A percentile compares a stretch with the other conserved stretches of the same genome.
phyloP scores from a whole-genome alignment of 2,797 vertebrate genomes.

The Tokudaia muenninki region DNA sequence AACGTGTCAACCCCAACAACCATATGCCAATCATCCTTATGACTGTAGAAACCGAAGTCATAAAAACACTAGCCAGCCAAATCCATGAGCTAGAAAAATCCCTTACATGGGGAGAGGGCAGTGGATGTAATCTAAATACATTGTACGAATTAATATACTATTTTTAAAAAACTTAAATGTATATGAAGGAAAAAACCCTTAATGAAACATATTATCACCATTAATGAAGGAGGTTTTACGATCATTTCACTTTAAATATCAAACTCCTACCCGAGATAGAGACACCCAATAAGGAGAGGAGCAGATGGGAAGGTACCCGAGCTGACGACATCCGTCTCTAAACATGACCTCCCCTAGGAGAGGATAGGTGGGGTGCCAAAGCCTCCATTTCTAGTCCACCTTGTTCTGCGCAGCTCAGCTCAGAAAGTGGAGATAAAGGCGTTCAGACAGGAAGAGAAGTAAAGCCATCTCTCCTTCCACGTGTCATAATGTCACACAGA shows the following conservation, averaged over 20 bases:
- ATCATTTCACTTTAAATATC: conserved; percentile 26
- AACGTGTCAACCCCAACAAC: neutral
- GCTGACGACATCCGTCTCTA: neutral
- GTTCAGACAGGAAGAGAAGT: neutral
- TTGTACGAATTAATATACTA: no score
- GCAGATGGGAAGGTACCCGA: neutral
- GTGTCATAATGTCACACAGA: neutral
- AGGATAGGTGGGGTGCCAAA: neutral
- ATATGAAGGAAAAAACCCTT: neutral
- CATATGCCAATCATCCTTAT: neutral
- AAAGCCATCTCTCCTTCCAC: neutral
- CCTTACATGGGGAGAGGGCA: no score
- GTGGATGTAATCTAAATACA: neutral
- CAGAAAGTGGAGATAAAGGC: neutral
- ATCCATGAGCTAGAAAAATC: neutral
- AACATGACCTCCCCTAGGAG: neutral
- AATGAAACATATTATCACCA: neutral
- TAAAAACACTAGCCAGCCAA: conserved; percentile 22
- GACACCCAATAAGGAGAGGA: neutral
- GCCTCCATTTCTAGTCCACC: neutral
- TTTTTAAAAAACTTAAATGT: neutral
- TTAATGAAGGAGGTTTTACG: neutral
- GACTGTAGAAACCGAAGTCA: neutral
- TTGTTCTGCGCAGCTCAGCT: neutral
- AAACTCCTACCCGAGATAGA: conserved; percentile 22